Percentiles rank a stretch among this genome's conserved stretches.
Conservation (phyloP, 2,113 vertebrate genomes). For the Dryoscopus gambensis region DNA sequence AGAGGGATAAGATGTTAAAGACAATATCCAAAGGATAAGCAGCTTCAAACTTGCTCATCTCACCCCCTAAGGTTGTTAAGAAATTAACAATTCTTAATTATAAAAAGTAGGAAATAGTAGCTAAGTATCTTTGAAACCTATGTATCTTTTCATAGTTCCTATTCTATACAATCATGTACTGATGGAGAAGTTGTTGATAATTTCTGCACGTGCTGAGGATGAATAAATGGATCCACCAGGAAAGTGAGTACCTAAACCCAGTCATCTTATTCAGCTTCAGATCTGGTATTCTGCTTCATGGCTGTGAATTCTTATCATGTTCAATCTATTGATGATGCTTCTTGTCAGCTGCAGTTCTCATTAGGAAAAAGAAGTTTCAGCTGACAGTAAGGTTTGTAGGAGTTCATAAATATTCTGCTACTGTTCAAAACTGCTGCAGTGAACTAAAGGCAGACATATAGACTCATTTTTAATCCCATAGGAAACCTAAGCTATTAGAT, state of each 20-base stretch:
- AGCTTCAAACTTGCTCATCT: neutral
- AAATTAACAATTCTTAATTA: neutral
- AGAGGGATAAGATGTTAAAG: neutral
- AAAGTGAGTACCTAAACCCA: neutral
- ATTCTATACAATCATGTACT: neutral
- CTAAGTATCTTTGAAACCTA: neutral
- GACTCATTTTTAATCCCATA: neutral
- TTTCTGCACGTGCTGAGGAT: neutral
- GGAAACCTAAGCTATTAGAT: neutral
- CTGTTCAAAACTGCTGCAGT: conserved; percentile 1
- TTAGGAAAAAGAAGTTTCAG: conserved; percentile 17
- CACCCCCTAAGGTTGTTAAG: neutral
- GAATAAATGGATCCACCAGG: neutral
- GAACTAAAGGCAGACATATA: neutral
- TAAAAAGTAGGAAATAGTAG: neutral
- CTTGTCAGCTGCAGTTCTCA: conserved; percentile 56
- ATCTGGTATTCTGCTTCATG: neutral
- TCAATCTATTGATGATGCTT: conserved; percentile 26
- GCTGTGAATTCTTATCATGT: conserved; percentile 35
- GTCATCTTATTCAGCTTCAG: neutral
- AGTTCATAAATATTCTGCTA: conserved; percentile 44
- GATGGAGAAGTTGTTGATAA: neutral
- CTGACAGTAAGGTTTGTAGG: neutral
- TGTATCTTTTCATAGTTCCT: neutral
- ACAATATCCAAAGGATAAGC: neutral